Evolutionary conservation across 2,797 vertebrate species (phyloP).

Genomic region (Pangasius macronema): DNA sequence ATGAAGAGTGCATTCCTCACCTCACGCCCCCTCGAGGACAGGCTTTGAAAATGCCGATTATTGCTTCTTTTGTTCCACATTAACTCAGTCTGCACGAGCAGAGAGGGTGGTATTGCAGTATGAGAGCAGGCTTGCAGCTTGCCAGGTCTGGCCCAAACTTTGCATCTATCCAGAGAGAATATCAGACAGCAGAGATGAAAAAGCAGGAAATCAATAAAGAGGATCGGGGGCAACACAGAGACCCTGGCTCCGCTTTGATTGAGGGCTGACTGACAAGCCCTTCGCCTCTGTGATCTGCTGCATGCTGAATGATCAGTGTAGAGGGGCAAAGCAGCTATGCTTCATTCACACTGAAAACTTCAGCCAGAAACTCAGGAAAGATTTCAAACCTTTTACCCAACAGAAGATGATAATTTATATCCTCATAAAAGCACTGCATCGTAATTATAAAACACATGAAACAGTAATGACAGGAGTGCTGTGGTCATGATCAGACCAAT

Average conservation of each 20-base stretch:
- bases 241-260: slow-evolving; percentile 58
- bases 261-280: slow-evolving; percentile 59
- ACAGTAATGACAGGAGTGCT: background rate
- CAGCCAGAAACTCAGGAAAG: background rate
- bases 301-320: slow-evolving; percentile 46
- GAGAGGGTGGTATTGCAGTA: slow-evolving; percentile 42
- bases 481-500: background rate
- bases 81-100: slow-evolving; percentile 32
- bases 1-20: slow-evolving; percentile 31
- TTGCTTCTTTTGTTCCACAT: slow-evolving; percentile 45
- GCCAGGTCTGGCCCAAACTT: slow-evolving; percentile 48
- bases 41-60: slow-evolving; percentile 45
- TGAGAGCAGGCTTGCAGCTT: slow-evolving; percentile 39
- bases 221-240: slow-evolving; percentile 51
- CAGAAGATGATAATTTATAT: background rate
- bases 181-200: slow-evolving; percentile 58
- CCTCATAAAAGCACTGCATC: slow-evolving; percentile 1
- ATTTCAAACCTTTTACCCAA: background rate
- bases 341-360: slow-evolving; percentile 40
- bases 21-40: slow-evolving; percentile 57
- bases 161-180: slow-evolving; percentile 51
- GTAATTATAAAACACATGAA: background rate
- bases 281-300: slow-evolving; percentile 58
- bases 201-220: slow-evolving; percentile 58
- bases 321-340: slow-evolving; percentile 28